phyloP scores from a whole-genome alignment of 2,797 vertebrate genomes.

The Phalanger gymnotis region DNA sequence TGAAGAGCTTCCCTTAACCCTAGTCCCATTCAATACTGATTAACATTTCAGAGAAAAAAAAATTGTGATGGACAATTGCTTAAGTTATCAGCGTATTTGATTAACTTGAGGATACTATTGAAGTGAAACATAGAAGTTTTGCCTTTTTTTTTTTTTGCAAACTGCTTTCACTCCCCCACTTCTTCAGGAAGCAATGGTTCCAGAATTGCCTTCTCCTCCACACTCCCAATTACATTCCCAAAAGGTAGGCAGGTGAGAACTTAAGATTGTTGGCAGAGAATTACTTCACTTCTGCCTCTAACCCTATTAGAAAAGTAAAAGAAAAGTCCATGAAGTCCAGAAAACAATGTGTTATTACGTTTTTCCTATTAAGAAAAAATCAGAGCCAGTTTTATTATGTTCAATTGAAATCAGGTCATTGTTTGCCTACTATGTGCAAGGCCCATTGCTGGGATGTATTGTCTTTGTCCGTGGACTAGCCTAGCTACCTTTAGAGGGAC shows the following conservation, averaged over 20 bases:
- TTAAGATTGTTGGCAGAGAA: background rate
- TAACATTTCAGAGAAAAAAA: background rate
- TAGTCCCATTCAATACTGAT: background rate
- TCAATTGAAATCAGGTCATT: no score
- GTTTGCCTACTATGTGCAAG: no score
- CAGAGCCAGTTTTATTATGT: background rate
- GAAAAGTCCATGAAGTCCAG: no score
- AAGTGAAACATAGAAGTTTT: background rate
- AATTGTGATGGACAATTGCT: background rate
- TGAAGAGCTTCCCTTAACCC: background rate
- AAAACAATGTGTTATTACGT: background rate
- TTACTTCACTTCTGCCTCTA: background rate
- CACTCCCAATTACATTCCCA: background rate
- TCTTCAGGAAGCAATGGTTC: background rate
- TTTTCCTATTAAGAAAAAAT: background rate
- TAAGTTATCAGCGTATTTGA: background rate
- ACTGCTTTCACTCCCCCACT: background rate
- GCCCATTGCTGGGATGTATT: no score
- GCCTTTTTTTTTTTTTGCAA: background rate
- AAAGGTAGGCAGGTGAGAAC: background rate
- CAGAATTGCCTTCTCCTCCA: background rate
- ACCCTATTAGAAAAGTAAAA: no score
- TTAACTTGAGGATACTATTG: background rate
- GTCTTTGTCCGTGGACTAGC: no score
- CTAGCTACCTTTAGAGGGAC: no score